Evolutionary conservation across 2,888 invertebrate species (phyloP).

Genomic region (Shargacucullia verbasci): DNA sequence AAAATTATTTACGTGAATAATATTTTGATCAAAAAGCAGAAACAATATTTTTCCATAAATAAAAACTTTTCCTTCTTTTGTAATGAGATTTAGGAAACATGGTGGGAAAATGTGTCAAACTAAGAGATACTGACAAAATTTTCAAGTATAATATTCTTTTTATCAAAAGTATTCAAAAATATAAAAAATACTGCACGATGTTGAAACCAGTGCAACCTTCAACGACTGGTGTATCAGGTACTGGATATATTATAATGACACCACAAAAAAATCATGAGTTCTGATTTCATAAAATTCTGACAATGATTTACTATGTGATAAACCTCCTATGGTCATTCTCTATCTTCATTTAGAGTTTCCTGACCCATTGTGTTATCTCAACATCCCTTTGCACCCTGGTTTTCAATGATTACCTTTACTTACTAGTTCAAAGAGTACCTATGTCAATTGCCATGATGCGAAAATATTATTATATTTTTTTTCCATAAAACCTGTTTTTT

Average conservation of each 20-base stretch:
- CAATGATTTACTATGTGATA: neutral
- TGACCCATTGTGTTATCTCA: neutral
- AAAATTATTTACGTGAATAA: too few species aligned
- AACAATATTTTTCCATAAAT: neutral
- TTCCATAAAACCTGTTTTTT: too few species aligned
- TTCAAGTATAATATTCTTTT: slow-evolving; percentile 53
- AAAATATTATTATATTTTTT: too few species aligned
- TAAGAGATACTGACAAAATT: slow-evolving; percentile 58
- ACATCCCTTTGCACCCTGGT: too few species aligned
- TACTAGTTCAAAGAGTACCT: too few species aligned
- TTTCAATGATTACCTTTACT: too few species aligned
- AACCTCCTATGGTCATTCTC: too few species aligned
- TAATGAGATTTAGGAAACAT: slow-evolving; percentile 15
- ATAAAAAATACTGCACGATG: slow-evolving; percentile 59
- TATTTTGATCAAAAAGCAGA: neutral
- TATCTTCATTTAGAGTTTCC: neutral
- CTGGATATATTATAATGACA: slow-evolving; percentile 8
- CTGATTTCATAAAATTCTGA: slow-evolving; percentile 14
- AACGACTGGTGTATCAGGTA: slow-evolving; percentile 38
- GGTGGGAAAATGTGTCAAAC: slow-evolving; percentile 49
- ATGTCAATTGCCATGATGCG: too few species aligned
- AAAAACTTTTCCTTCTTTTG: slow-evolving; percentile 5
- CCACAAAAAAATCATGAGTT: neutral
- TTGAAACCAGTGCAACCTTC: slow-evolving; percentile 46
- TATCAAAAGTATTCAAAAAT: slow-evolving; percentile 48